A percentile compares a stretch with the other conserved stretches of the same genome.
Evolutionary conservation across 2,888 invertebrate species (phyloP).

Genomic region (Machimus atricapillus): DNA sequence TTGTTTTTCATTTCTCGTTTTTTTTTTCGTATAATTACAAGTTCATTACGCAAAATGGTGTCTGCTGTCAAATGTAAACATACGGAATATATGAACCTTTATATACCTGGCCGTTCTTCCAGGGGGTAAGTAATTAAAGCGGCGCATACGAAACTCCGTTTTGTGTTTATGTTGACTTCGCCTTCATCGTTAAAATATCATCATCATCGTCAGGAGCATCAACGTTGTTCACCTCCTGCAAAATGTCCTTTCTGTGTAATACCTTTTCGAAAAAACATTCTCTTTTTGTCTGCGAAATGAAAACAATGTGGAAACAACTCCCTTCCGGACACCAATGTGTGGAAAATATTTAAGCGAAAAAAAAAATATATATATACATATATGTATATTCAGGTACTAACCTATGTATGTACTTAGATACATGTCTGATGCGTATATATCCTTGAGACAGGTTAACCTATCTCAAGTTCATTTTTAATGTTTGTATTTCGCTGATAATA

Average conservation of each 20-base stretch:
- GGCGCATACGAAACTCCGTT: neutral
- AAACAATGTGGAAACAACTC: neutral
- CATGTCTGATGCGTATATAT: neutral
- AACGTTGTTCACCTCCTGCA: neutral
- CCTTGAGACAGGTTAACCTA: neutral
- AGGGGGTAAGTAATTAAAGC: neutral
- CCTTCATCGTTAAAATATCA: neutral
- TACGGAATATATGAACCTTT: neutral
- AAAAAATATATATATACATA: neutral
- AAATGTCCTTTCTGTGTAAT: neutral
- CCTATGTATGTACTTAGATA: neutral
- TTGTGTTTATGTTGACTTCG: neutral
- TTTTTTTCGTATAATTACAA: neutral
- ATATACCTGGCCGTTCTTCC: neutral
- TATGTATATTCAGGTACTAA: neutral
- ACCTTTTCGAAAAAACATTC: neutral
- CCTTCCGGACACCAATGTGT: neutral
- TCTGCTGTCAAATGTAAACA: neutral
- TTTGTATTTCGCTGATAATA: neutral
- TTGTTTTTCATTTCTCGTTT: neutral
- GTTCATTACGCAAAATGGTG: neutral
- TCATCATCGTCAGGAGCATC: neutral
- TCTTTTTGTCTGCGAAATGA: neutral
- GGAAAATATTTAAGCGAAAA: neutral
- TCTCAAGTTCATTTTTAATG: neutral